Conservation (phyloP, 2,888 invertebrate genomes). For the Corbicula japonica region DNA sequence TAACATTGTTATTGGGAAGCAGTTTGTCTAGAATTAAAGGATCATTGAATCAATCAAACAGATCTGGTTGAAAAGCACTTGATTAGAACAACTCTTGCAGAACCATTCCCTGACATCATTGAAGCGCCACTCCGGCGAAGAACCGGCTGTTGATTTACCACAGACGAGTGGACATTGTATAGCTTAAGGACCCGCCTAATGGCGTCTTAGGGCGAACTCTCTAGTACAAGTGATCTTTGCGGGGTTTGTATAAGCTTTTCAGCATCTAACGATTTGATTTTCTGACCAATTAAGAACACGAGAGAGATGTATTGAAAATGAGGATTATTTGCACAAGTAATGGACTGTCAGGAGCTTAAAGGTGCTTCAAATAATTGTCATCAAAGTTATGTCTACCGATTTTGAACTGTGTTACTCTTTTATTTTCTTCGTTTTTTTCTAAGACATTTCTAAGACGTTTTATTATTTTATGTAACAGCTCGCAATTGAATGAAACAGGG, state of each 20-base stretch:
- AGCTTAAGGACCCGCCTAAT: slow-evolving; percentile 12
- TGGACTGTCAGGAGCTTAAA: slow-evolving; percentile 9
- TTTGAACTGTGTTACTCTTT: too few species aligned
- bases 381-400: too few species aligned
- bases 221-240: slow-evolving; percentile 2
- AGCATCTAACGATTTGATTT: slow-evolving; percentile 29
- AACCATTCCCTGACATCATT: slow-evolving; percentile 6
- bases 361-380: too few species aligned
- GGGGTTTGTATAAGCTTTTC: slow-evolving; percentile 11
- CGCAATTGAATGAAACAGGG: too few species aligned
- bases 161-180: slow-evolving; percentile 17
- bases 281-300: slow-evolving; percentile 32
- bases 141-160: slow-evolving; percentile 36
- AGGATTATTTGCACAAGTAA: slow-evolving; percentile 46
- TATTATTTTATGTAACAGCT: too few species aligned
- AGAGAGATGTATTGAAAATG: slow-evolving; percentile 16
- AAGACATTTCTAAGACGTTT: too few species aligned
- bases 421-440: too few species aligned
- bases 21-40: too few species aligned
- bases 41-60: slow-evolving; percentile 28
- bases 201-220: background rate
- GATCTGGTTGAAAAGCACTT: slow-evolving; percentile 21
- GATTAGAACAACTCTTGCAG: background rate
- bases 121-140: slow-evolving; percentile 12
- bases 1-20: too few species aligned